phyloP scores from a whole-genome alignment of 2,113 vertebrate genomes.

The Burhinus oedicnemus region DNA sequence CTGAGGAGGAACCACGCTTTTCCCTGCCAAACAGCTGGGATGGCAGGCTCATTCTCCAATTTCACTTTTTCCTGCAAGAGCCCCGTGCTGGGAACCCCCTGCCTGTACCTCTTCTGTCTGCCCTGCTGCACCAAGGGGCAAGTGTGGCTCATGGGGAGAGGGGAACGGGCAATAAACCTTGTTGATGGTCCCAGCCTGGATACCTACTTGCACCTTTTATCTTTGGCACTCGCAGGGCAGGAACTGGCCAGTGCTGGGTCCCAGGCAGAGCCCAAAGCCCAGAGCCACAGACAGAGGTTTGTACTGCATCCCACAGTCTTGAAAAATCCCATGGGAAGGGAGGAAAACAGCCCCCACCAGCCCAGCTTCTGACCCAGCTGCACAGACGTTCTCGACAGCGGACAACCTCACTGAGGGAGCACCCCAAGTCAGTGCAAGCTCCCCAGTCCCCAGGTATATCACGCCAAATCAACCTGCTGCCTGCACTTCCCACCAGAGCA shows the following conservation, averaged over 20 bases:
- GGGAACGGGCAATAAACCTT: not conserved
- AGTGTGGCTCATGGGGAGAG: not conserved
- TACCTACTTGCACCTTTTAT: not conserved
- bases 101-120: not conserved
- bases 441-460: not conserved
- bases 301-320: not conserved
- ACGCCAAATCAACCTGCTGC: not conserved
- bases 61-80: not conserved
- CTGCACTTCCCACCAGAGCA: not conserved
- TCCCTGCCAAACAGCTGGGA: not conserved
- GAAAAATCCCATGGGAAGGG: not conserved
- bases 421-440: not conserved
- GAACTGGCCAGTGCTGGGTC: not conserved
- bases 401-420: not conserved
- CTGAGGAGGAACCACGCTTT: fast-evolving
- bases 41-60: not conserved
- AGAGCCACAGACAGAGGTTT: not conserved
- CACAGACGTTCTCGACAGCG: not conserved
- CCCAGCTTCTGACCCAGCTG: not conserved
- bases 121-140: not conserved
- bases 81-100: not conserved
- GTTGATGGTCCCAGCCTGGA: not conserved
- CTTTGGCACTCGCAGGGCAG: not conserved
- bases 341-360: not conserved
- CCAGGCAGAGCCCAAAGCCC: not conserved